These are phyloP conservation scores for Liopterus haemorrhoidalis DNA, from an alignment of 2,888 invertebrate genomes.

Conservation along the genomic window DNA sequence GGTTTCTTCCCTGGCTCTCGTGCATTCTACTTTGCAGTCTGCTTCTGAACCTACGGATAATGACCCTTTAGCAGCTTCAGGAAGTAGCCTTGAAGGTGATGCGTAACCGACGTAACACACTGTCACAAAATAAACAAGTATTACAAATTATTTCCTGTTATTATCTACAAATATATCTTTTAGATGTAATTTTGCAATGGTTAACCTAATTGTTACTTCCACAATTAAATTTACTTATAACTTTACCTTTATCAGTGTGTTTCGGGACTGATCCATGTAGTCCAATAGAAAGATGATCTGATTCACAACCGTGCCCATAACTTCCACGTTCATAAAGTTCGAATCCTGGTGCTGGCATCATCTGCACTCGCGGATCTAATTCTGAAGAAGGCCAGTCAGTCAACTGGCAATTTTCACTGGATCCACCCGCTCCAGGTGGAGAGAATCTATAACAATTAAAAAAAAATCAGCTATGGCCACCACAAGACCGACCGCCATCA, in stretches of 20 bases:
- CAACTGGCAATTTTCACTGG: constrained; percentile 68
- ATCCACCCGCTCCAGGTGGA: constrained; percentile 57
- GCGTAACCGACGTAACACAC: constrained; percentile 76
- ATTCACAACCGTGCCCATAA: constrained; percentile 76
- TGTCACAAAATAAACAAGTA: constrained; percentile 40
- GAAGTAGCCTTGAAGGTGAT: constrained; percentile 64
- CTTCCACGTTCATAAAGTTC: constrained; percentile 77
- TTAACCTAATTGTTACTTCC: not conserved
- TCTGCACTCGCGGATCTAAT: constrained; percentile 54
- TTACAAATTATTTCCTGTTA: not conserved
- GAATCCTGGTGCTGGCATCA: constrained; percentile 58
- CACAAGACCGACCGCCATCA: no score
- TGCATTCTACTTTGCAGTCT: constrained; percentile 67
- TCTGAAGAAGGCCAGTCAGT: constrained; percentile 68
- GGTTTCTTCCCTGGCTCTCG: constrained; percentile 49
- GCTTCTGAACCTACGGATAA: constrained; percentile 59
- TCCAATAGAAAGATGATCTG: constrained; percentile 50
- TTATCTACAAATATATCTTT: not conserved
- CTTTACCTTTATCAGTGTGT: constrained; percentile 26
- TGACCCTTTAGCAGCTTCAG: constrained; percentile 59
- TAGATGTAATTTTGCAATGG: not conserved
- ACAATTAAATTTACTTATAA: constrained; percentile 1
- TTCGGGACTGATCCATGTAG: constrained; percentile 31
- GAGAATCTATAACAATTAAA: constrained; percentile 66
- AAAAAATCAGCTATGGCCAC: constrained; percentile 12